Conservation (phyloP, 2,888 invertebrate genomes). For the Rotaria macrura region DNA sequence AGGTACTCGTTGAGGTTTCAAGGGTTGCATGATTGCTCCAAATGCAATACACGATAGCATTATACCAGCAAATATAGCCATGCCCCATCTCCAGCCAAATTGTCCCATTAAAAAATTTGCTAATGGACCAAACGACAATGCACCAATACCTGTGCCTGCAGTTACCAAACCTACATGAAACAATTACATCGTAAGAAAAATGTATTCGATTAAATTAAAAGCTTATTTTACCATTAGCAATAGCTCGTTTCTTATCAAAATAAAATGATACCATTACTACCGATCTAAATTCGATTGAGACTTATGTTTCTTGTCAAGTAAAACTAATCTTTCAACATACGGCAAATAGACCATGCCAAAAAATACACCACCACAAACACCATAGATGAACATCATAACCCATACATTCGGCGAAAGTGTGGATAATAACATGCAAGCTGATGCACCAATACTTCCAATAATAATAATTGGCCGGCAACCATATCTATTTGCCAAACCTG, state of each 20-base stretch:
- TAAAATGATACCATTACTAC: conserved; percentile 29
- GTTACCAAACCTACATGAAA: not conserved
- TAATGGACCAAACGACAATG: conserved; percentile 28
- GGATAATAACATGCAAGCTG: conserved; percentile 12
- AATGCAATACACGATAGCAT: conserved; percentile 23
- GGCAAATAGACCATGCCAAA: conserved; percentile 28
- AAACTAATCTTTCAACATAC: no score
- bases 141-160: conserved; percentile 33
- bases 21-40: conserved; percentile 26
- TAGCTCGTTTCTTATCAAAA: conserved; percentile 32
- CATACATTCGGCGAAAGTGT: conserved; percentile 25
- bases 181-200: not conserved
- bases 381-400: conserved; percentile 28
- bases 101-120: conserved; percentile 4
- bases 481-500: conserved; percentile 30
- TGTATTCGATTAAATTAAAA: not conserved
- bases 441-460: conserved; percentile 26
- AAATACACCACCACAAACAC: conserved; percentile 26
- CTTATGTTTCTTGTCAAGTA: no score
- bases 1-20: not conserved
- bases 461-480: conserved; percentile 31
- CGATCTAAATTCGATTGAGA: conserved; percentile 9
- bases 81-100: conserved; percentile 26
- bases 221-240: conserved; percentile 27
- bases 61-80: conserved; percentile 26